Evolutionary conservation across 2,888 invertebrate genomes (phyloP), one percentile per base, ranked within the genome.

Genomic region (Drosophila anceps): DNA sequence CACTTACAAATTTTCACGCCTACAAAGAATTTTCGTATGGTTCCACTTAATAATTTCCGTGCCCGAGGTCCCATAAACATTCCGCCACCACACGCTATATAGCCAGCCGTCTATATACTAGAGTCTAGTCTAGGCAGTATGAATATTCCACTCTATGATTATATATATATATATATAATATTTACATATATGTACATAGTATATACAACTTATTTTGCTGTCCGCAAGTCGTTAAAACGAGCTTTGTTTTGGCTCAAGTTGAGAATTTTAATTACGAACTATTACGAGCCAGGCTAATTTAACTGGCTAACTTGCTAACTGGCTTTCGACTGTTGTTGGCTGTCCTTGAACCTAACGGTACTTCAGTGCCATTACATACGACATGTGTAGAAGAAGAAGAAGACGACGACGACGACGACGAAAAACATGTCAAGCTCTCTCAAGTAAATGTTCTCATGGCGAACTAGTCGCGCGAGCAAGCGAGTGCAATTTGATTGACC

Each of bases 401-500:
- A n/a, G n/a, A n/a, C n/a, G n/a, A n/a, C n/a, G n/a, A n/a, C n/a
- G n/a, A n/a, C n/a, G n/a, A n/a, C n/a, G n/a, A 24, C 24, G 2
- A 24, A 24, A 5, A 9, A 24, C 24, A 55, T 12, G 48, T 43
- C 41, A 33, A 60, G 39, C 48, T 13, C 18, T 13, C 18, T 29
- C n/a, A n/a, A 39, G 39, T 15, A 58, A 58, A 43, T 29, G 58
- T 27, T 37, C 53, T 54, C 37, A 33, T 2, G 24, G 39, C 13
- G 35, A 58, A 27, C 8, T 54, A 24, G 37, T n/a, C 44, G 7
- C 29, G 18, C 41, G 27, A 59, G 44, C 46, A 68, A 73, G 76
- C 58, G 66, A 76, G 81, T 76, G 77, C 79, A 86, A 86, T 87
- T 83, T 81, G 69, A 68, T 81, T 88, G 89, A 88, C 86, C 86